phyloP scores from a whole-genome alignment of 2,888 invertebrate genomes.

The Spilosoma lubricipeda region DNA sequence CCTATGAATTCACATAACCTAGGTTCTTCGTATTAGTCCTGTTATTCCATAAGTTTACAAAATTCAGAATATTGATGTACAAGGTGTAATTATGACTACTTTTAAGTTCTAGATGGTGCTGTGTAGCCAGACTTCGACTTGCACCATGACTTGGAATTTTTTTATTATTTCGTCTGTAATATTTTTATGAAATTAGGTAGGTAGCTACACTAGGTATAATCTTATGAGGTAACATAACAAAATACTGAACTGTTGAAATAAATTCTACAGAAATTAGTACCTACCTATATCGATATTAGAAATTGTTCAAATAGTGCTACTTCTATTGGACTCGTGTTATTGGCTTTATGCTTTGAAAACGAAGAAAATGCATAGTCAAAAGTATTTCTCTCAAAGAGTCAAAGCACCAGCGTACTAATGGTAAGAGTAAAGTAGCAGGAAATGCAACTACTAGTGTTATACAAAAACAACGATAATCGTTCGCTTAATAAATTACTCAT shows the following conservation, averaged over 20 bases:
- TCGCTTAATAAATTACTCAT: no score
- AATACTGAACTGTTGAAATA: background rate
- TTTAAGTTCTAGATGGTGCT: background rate
- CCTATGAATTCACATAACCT: background rate
- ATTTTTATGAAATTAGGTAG: no score
- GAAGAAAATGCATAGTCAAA: background rate
- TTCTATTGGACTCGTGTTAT: background rate
- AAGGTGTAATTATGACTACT: background rate
- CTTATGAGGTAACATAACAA: no score
- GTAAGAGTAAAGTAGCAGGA: background rate
- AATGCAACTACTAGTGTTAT: background rate
- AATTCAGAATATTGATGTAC: background rate
- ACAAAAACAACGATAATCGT: background rate
- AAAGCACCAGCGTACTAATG: background rate
- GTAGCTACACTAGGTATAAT: no score
- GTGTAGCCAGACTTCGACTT: background rate
- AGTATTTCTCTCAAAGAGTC: background rate
- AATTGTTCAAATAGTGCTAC: background rate
- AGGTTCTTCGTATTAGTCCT: background rate
- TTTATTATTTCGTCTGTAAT: background rate
- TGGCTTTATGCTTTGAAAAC: background rate
- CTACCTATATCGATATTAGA: no score
- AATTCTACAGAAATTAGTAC: background rate
- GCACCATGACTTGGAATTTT: background rate
- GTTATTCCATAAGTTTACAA: background rate